Evolutionary conservation across 2,888 invertebrate genomes (phyloP), one percentile per base, ranked within the genome.

Genomic region (Andrena chrysosceles): DNA sequence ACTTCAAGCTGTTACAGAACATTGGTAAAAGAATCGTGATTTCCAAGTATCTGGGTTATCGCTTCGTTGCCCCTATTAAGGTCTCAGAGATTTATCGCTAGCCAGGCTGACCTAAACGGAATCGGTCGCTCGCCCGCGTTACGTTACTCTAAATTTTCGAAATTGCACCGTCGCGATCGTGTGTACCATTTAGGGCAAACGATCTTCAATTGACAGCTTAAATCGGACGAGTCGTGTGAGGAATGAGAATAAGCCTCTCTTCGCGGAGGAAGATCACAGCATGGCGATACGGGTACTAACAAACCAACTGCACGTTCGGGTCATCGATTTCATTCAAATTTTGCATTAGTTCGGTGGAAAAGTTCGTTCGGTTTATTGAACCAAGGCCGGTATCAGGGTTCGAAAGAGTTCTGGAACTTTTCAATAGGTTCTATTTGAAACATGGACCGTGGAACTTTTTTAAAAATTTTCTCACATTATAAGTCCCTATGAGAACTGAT

Each of bases 21-120:
- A 48, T 73, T 82, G 59, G 70, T 56, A 69, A 83, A 42, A 70
- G 76, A 67, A 73, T 82, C 60, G 78, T 68, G 63, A 71, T 84
- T 83, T 89, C 80, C 80, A 68, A 70, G 77, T 86, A 91, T 89
- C 86, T 92, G 87, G 91, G 92, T 92, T 92, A 91, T 92, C 92
- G 89, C 88, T 82, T 90, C 85, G 85, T 91, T 89, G 87, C 85
- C 84, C 82, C 74, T 85, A 91, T 90, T 90, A 87, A 91, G 90
- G 85, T 74, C 84, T 71, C 76, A 23, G 75, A 88, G 89, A 92
- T 90, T 91, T 91, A 91, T 92, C 89, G 83, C 49, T 68, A 80
- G 80, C 78, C 78, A 84, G 84, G 85, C 86, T 91, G 90, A 91
- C 91, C 91, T 88, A 76, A 83, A 75, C 52, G 29, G 52, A 48